These are phyloP conservation scores for Psettodes erumei DNA, from an alignment of 2,113 vertebrate species.

Conservation along the genomic window DNA sequence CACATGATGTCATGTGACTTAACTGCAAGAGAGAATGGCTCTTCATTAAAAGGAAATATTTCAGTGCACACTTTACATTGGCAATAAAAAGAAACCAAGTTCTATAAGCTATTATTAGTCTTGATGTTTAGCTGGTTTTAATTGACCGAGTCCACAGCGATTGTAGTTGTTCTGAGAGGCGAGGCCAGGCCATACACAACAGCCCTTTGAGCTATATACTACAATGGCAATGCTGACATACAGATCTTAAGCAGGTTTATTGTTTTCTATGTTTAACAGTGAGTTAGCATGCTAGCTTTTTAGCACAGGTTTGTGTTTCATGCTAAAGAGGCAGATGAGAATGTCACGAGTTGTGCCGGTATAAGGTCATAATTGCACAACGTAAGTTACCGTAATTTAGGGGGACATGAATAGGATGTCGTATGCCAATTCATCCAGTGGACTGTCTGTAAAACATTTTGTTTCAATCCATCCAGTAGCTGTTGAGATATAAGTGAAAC, in stretches of 20 bases:
- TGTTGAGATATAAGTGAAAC: no score
- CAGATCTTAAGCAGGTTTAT: neutral
- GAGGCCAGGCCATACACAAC: no score
- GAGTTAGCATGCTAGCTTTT: neutral
- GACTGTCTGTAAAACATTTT: no score
- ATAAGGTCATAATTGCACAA: no score
- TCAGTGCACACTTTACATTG: no score
- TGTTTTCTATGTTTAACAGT: neutral
- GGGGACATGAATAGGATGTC: no score
- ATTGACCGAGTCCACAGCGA: neutral
- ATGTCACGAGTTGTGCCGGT: neutral
- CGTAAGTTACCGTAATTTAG: neutral
- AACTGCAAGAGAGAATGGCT: neutral
- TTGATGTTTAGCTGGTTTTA: neutral
- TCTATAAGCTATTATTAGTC: no score
- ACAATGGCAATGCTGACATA: neutral
- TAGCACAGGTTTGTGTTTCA: neutral
- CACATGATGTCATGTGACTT: neutral
- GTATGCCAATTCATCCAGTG: no score
- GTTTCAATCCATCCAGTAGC: neutral
- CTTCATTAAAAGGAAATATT: conserved; percentile 5
- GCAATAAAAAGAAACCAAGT: no score
- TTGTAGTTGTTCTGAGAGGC: no score
- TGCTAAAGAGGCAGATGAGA: neutral
- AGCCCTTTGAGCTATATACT: no score